Base-by-base conservation (phyloP, 1,140 invertebrate species). In the Asobara japonica region DNA sequence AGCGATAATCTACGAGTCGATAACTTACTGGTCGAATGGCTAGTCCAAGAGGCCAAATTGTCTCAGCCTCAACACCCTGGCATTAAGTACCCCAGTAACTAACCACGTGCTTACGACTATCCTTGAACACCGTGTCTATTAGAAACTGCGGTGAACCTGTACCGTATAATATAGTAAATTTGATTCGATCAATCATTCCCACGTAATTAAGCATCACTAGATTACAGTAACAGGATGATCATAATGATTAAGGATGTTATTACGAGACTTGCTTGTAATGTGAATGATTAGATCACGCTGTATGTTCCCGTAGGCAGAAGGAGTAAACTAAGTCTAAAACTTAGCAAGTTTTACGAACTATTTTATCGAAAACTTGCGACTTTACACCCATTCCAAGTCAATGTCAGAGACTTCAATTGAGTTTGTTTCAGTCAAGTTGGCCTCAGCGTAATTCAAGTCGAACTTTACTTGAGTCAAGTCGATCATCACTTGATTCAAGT, bases 11-110 rank as follows among this genome's bases (percentile, higher is more conserved):
- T 80, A 77, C 72, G 79, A 80, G 74, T 79, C 80, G 78, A 80
- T 80, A 82, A 82, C 80, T 82, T 82, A 82, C 79, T 82, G 66
- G 69, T 74, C 76, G 78, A 80, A 82, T 82, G 74, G 77, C 76
- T 79, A 71, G 75, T 70, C 73, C 48, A 65, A 41, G 51, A 45
- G 18, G 13, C 30, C 70, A 72, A 75, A 75, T 75, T 75, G 74
- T 75, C 71, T 38, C 66, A 41, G 36, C 33, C 64, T 25, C 29
- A 60, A 29, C 25, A 62, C 25, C 60, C 60, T 29, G 5, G 29
- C 25, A 62, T 16, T 29, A 30, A 62, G 29, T 29, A 62, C 25
- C n/a, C n/a, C n/a, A 62, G 60, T 62, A 31, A 30, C 60, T 62
- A 62, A 62, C 60, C 27, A 62, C 27, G 60, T 62, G 11, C 60